Base-by-base conservation (phyloP, 2,797 vertebrate species). In the Pipistrellus kuhlii region DNA sequence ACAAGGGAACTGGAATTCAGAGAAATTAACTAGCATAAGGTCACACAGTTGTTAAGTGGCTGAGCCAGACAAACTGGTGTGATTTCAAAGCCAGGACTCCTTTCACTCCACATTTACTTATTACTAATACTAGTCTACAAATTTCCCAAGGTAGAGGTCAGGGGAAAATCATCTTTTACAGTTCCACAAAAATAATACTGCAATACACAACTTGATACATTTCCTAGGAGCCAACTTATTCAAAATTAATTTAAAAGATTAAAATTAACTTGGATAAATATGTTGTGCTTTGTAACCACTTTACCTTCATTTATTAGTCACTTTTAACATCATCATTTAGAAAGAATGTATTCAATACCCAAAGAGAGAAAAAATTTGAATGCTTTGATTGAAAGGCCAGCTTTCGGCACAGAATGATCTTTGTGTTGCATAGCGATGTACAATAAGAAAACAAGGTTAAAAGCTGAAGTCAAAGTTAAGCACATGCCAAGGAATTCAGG, bases 221-320 rank as follows among this genome's bases (percentile, higher is more conserved):
- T 82, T 27, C 66, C 62, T 48, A 88, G 18, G 57, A 80, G 32
- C 44, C 44, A 84, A n/a, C 15, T 30, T 83, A 88, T 41, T 80
- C 66, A 80, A 87, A 82, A 64, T 64, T 72, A 72, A 90, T 41
- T 85, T 80, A 35, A 90, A 87, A 83, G 77, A n/a, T 73, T 72
- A 86, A 82, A 92, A 83, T 38, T 71, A 94, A 92, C 20, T 85
- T 71, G 25, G 68, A 53, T 81, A 73, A 85, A 80, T 75, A 57
- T 7, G 12, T 64, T 23, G 55, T 23, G 48, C 38, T 90, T 90
- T 64, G 71, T 85, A 68, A 85, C 30, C 38, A 84, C 53, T 93
- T 85, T 68, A 80, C 46, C 41, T 66, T 84, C 72, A 77, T 15
- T 82, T 86, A 71, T 41, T 75, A 94, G 53, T n/a, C 4, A 59